phyloP scores from a whole-genome alignment of 2,797 vertebrate species.

The Cyprinella venusta region DNA sequence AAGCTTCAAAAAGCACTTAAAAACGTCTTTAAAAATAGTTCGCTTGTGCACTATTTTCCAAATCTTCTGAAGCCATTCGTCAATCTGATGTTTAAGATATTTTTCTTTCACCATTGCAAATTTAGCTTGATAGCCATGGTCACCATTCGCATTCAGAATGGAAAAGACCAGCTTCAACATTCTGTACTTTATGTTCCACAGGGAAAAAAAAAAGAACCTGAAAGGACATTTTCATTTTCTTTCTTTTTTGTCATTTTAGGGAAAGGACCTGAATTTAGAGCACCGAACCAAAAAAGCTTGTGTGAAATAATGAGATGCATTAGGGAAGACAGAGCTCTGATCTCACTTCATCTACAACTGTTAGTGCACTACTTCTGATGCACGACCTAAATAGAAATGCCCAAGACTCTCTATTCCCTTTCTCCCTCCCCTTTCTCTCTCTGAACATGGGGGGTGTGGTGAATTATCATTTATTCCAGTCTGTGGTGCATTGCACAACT shows the following conservation, averaged over 20 bases:
- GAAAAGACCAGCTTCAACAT: neutral
- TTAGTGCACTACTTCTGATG: conserved; percentile 67
- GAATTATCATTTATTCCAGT: conserved; percentile 65
- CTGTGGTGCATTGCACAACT: conserved; percentile 26
- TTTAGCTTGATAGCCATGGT: neutral
- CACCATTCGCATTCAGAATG: neutral
- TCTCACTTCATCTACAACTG: conserved; percentile 59
- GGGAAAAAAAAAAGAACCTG: too few relatives aligned
- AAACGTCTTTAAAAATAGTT: neutral
- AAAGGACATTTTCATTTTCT: too few relatives aligned
- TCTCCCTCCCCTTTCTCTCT: conserved; percentile 22
- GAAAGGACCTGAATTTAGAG: neutral
- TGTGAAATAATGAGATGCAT: conserved; percentile 64
- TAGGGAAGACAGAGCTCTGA: conserved; percentile 60
- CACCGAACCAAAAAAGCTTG: conserved; percentile 60
- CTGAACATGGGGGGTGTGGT: conserved; percentile 14
- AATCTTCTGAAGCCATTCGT: neutral
- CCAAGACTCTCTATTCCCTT: conserved; percentile 65
- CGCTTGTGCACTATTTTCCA: too few relatives aligned
- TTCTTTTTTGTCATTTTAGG: conserved; percentile 18
- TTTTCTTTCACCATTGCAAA: neutral
- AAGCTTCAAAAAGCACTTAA: neutral
- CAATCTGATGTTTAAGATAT: neutral
- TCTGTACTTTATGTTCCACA: neutral
- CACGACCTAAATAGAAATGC: conserved; percentile 79